These are phyloP conservation scores for Deroptyus accipitrinus DNA, from an alignment of 2,113 vertebrate species.

Conservation along the genomic window DNA sequence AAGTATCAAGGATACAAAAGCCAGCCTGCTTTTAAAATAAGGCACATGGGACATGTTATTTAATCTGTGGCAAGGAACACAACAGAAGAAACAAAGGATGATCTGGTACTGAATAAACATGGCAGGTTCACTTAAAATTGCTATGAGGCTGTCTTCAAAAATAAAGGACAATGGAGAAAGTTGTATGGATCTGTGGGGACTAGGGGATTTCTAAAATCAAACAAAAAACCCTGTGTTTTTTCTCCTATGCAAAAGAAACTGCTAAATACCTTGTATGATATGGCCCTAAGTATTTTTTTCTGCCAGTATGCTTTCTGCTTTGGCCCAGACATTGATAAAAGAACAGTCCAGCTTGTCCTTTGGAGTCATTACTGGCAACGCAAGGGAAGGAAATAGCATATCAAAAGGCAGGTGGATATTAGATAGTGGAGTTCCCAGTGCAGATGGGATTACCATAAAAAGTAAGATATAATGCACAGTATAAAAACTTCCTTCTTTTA, in stretches of 20 bases:
- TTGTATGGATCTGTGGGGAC: background rate
- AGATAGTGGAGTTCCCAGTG: background rate
- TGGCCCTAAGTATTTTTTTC: background rate
- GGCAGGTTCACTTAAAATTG: background rate
- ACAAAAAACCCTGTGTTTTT: background rate
- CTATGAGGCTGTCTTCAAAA: background rate
- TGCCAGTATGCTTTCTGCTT: background rate
- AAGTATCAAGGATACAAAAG: background rate
- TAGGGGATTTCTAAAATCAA: background rate
- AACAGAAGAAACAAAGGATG: slow-evolving; percentile 4
- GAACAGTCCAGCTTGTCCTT: background rate
- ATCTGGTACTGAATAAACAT: background rate
- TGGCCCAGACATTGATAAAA: background rate
- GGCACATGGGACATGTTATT: background rate
- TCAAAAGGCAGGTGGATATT: background rate
- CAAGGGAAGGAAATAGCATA: background rate
- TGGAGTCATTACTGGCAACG: background rate
- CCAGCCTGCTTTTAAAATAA: slow-evolving; percentile 17
- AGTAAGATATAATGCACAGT: background rate
- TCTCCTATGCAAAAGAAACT: background rate
- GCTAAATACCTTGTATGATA: background rate
- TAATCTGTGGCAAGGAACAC: background rate
- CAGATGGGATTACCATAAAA: background rate
- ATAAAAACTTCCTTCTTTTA: background rate
- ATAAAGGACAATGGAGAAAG: background rate